Evolutionary conservation across 2,797 vertebrate species (phyloP), one percentile per base, ranked within the genome.

Genomic region (Pygocentrus nattereri): DNA sequence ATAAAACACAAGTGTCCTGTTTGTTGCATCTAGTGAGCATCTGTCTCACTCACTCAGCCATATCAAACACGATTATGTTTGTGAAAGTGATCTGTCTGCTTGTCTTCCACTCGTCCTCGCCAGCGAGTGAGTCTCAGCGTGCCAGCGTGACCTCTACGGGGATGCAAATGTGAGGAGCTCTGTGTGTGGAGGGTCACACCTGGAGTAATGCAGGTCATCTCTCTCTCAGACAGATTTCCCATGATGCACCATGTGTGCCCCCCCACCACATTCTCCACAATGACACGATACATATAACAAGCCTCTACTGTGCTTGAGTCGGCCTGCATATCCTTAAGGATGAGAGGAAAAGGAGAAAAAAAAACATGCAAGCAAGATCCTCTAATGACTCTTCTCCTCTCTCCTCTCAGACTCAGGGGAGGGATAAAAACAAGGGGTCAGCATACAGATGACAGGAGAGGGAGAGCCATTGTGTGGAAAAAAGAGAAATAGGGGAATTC

Each of bases 41-140:
- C 82, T 87, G 83, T 85, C 81, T 83, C 83, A 83, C 71, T 85
- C 85, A 82, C 79, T 85, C 85, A 87, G 81, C 83, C 85, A 87
- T 83, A 87, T 83, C 83, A 87, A 85, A 87, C 81, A 85, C 78
- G 78, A 87, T 87, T 87, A 87, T 76, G 80, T 78, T 87, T 82
- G 85, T 87, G 80, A 87, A 85, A 87, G 85, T 82, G 85, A 85
- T 87, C 85, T 87, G 85, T 87, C 85, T 80, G 82, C 85, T 82
- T 82, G 83, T 86, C 85, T 87, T 83, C 78, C 31, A 58, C 83
- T 83, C 61, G 85, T 87, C 85, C 85, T 85, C 83, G 64, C 65
- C 80, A 69, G 83, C 75, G 5, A 80, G 82, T 15, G 21, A 54
- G 50, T 75, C 38, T 30, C 67, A 71, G 68, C 70, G 74, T n/a